These are phyloP conservation scores for Chrysocyon brachyurus DNA, from an alignment of 2,797 vertebrate genomes.

Conservation along the genomic window DNA sequence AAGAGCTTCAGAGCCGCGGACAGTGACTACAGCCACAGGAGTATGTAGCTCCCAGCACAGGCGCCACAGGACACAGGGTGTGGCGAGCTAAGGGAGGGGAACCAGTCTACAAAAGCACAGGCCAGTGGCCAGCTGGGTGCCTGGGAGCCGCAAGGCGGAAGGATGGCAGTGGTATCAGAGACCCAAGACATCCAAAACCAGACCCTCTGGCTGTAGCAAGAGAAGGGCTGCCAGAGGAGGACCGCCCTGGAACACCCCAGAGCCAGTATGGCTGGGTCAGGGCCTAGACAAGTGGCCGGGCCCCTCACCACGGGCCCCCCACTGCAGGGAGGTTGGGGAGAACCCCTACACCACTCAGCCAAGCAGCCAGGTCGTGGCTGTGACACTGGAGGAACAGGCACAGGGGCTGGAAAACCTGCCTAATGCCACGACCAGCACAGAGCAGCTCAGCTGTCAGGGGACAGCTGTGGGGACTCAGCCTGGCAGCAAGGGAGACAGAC, in stretches of 20 bases:
- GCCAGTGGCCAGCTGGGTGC: fast-evolving
- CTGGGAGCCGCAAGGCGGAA: fast-evolving
- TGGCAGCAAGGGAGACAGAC: no score
- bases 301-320: fast-evolving
- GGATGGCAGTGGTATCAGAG: neutral
- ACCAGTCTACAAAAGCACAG: neutral
- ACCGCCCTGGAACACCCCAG: neutral
- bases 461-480: neutral
- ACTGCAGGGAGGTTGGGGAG: neutral
- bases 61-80: fast-evolving
- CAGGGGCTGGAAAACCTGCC: no score
- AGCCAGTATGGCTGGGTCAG: neutral
- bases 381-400: no score
- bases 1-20: neutral
- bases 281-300: fast-evolving
- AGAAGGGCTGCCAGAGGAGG: fast-evolving
- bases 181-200: neutral
- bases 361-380: no score
- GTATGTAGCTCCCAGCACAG: neutral
- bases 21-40: neutral
- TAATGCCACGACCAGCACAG: neutral
- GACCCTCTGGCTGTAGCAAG: fast-evolving
- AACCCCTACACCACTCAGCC: neutral
- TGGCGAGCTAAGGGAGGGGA: neutral
- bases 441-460: fast-evolving